Evolutionary conservation across 2,797 vertebrate species (phyloP).

Genomic region (Pseudomugil gertrudae): DNA sequence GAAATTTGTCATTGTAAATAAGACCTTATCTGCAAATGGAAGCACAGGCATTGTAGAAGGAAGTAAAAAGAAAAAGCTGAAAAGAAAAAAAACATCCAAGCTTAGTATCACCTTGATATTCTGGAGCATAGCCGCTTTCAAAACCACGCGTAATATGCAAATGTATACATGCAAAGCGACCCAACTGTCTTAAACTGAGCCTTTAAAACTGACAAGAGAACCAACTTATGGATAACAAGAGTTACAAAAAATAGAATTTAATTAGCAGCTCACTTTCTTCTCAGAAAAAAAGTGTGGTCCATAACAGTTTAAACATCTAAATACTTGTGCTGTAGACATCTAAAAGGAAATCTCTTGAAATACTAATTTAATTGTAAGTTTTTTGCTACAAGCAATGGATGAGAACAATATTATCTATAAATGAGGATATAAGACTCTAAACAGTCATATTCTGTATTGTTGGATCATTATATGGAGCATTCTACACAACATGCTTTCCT

Average conservation of each 20-base stretch:
- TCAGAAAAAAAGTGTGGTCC: background rate
- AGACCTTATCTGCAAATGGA: background rate
- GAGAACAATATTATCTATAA: background rate
- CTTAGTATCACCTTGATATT: background rate
- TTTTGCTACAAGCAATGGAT: background rate
- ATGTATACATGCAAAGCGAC: background rate
- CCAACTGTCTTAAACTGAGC: background rate
- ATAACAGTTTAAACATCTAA: background rate
- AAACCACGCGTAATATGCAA: background rate
- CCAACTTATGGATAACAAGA: background rate
- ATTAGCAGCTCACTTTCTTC: background rate
- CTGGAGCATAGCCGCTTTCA: background rate
- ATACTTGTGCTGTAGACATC: background rate
- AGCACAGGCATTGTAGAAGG: background rate
- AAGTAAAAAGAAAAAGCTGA: background rate
- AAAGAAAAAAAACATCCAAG: background rate
- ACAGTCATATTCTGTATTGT: background rate
- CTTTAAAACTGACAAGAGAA: background rate
- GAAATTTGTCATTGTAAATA: constrained; percentile 11
- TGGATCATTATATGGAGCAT: background rate
- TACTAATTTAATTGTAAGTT: background rate
- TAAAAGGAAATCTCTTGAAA: background rate
- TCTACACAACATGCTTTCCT: background rate
- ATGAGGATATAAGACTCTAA: background rate
- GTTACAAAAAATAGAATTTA: background rate